A percentile compares a stretch with the other conserved stretches of the same genome.
These are phyloP conservation scores for Apantesis nais DNA, from an alignment of 2,888 invertebrate species.

Conservation along the genomic window DNA sequence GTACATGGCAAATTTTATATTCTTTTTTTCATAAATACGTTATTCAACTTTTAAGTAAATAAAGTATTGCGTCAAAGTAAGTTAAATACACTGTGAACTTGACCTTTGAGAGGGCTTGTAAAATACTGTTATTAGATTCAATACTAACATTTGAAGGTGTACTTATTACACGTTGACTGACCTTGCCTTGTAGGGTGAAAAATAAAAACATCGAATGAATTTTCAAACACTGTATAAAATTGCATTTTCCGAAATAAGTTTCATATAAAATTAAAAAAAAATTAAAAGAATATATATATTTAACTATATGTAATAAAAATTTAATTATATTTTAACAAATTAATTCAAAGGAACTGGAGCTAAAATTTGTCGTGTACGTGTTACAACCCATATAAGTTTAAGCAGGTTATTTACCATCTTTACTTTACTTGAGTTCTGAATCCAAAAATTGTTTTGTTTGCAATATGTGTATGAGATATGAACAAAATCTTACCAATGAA, in stretches of 20 bases:
- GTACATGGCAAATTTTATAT: not conserved
- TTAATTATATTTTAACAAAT: too few species aligned
- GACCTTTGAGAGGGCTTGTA: not conserved
- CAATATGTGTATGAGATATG: not conserved
- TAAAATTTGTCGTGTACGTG: not conserved
- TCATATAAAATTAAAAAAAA: too few species aligned
- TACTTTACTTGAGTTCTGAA: too few species aligned
- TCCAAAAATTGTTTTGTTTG: not conserved
- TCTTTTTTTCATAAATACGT: not conserved
- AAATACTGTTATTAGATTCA: not conserved
- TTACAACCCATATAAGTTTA: not conserved
- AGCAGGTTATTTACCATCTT: not conserved
- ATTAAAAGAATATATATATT: too few species aligned
- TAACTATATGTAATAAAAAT: too few species aligned
- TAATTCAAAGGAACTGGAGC: not conserved
- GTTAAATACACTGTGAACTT: not conserved
- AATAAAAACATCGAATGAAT: too few species aligned
- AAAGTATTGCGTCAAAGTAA: not conserved
- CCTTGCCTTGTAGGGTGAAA: too few species aligned
- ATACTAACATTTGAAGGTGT: not conserved
- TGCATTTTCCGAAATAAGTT: too few species aligned
- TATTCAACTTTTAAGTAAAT: not conserved
- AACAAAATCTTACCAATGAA: slow-evolving; percentile 55
- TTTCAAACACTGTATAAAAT: too few species aligned
- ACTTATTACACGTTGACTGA: not conserved